A percentile compares a stretch with the other conserved stretches of the same genome.
phyloP scores from a whole-genome alignment of 2,113 vertebrate genomes.

The Protobothrops flavoviridis region DNA sequence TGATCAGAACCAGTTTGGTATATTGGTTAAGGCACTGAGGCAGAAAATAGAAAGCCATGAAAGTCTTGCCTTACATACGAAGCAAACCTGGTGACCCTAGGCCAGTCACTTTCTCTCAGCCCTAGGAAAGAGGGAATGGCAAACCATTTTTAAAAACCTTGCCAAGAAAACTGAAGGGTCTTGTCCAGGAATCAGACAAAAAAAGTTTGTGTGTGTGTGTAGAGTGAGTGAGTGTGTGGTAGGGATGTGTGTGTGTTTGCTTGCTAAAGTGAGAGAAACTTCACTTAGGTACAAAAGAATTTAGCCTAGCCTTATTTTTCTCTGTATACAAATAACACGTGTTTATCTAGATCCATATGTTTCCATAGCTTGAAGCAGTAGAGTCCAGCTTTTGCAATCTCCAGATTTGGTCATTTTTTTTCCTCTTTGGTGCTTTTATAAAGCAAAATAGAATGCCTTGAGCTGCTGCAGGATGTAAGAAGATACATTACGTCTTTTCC shows the following conservation, averaged over 20 bases:
- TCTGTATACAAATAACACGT: background rate
- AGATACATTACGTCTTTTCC: background rate
- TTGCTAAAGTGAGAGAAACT: background rate
- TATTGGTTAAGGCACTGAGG: background rate
- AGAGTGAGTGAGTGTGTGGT: too few relatives aligned
- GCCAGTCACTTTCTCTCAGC: background rate
- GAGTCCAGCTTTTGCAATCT: background rate
- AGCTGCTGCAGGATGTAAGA: background rate
- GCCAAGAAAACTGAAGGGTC: background rate
- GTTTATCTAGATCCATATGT: background rate
- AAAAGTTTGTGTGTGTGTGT: background rate
- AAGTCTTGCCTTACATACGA: background rate
- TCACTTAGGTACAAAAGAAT: background rate
- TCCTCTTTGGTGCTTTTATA: background rate
- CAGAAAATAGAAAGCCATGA: background rate
- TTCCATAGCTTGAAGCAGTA: background rate
- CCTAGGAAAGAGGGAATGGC: background rate
- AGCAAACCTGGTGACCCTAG: background rate
- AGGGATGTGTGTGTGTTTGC: background rate
- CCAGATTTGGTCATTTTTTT: background rate
- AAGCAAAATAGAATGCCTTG: background rate
- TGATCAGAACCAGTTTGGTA: background rate
- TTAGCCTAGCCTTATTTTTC: background rate
- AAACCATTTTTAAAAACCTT: background rate
- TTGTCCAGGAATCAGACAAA: background rate